Evolutionary conservation across 2,797 vertebrate species (phyloP), one percentile per base, ranked within the genome.

Genomic region (Spondyliosoma cantharus): DNA sequence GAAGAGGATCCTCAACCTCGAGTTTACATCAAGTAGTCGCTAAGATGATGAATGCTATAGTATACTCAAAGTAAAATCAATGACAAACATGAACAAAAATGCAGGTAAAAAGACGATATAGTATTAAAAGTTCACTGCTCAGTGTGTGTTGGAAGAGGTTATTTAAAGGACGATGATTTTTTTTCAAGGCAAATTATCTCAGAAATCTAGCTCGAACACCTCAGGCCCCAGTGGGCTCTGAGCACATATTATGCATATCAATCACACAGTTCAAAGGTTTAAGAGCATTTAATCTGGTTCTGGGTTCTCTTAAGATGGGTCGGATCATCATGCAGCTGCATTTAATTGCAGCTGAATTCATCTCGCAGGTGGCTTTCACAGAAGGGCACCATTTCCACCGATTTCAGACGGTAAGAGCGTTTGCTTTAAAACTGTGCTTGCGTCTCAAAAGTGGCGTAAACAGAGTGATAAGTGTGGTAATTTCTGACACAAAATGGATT

Each of bases 321-420:
- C 48, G 19, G 24, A 78, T 79, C 50, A 63, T 66, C 54, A 0
- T 59, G 71, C 85, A 84, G 65, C 65, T 61, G 70, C 29, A 19
- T 80, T 61, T 83, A 73, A 87, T 81, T 89, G 63, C 69, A 54
- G 49, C 7, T 82, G 56, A 78, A 83, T 77, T 79, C 25, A 59
- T 63, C 46, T 50, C 24, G 53, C 80, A 87, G 74, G 57, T 81
- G 75, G 69, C 62, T 80, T 83, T 81, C 50, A 78, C 65, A 67
- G 70, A 63, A 46, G 24, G 60, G 70, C 24, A 42, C 32, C 8
- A 49, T 82, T 74, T 78, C 37, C 69, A 72, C 22, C 19, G 58
- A 72, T 73, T 20, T 25, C 46, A 53, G 32, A 73, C 27, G 63
- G 74, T 65, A 56, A 52, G 69, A 56, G 50, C 5, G 19, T 64